Percentiles rank a stretch among this genome's conserved stretches.
Conservation (phyloP, 2,113 vertebrate species). For the Cryptomyrus ogoouensis region DNA sequence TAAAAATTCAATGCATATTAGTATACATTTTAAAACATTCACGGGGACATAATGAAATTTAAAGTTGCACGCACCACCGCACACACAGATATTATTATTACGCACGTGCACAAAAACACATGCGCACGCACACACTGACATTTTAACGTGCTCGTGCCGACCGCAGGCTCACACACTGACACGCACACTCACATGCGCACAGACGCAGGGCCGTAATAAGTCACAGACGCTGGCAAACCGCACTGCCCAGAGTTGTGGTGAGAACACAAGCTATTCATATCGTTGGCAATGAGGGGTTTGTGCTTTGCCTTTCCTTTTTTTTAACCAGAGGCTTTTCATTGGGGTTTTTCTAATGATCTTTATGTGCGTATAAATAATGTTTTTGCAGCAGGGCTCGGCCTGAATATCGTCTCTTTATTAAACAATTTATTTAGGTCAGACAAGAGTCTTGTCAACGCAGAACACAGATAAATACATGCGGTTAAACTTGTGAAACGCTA, state of each 20-base stretch:
- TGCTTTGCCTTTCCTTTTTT: conserved; percentile 35
- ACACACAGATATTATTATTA: conserved; percentile 32
- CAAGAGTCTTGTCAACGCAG: background rate
- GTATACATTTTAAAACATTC: background rate
- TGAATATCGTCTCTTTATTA: conserved; percentile 10
- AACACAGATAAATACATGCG: background rate
- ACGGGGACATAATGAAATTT: background rate
- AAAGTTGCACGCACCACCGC: conserved; percentile 12
- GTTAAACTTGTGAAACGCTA: background rate
- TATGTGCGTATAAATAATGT: conserved; percentile 28
- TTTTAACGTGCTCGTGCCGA: conserved; percentile 3
- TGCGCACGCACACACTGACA: conserved; percentile 32
- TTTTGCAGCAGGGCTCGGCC: background rate
- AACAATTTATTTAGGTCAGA: background rate
- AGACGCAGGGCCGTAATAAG: conserved; percentile 65
- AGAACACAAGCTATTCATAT: conserved; percentile 68
- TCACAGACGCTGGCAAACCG: conserved; percentile 63
- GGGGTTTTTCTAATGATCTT: conserved; percentile 16
- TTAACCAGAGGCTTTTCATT: conserved; percentile 41
- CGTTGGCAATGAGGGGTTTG: conserved; percentile 64
- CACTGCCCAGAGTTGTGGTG: conserved; percentile 50
- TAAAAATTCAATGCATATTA: background rate
- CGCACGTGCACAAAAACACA: conserved; percentile 32
- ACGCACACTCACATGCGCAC: conserved; percentile 52
- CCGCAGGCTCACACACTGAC: conserved; percentile 10